Base-by-base conservation (phyloP, 2,797 vertebrate species). In the Nyctibius grandis region DNA sequence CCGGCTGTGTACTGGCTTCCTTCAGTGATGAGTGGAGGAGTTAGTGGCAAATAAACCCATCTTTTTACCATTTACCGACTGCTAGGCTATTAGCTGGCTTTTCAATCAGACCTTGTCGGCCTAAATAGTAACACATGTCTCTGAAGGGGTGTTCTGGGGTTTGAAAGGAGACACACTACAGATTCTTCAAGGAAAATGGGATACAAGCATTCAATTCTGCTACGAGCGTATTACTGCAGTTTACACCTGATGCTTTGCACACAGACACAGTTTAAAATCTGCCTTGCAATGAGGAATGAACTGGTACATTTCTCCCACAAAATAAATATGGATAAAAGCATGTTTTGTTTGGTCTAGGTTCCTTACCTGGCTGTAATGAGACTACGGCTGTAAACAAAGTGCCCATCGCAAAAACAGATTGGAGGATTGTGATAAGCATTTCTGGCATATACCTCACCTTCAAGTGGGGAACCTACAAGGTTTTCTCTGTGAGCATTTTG, bases 61-160 rank as follows among this genome's bases (percentile, higher is more conserved):
- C n/a, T 81, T 88, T 73, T 28, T 40, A 40, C 88, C 85, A 79
- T 87, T 95, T 89, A 87, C 94, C 93, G 85, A 23, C 94, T 91
- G 92, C 89, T 54, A 88, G 87, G 91, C 79, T 78, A 33, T 33
- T 63, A 94, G 67, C 74, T 82, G 79, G 40, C 83, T 93, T 96
- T 95, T 89, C 90, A 80, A 42, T 70, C 88, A 87, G 90, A 74
- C n/a, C 67, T 45, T 74, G 88, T 73, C 56, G 0, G 63, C 36
- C 72, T 93, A 89, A 95, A 89, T 31, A 73, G 91, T 48, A 88
- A 19, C 91, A 79, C 48, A 75, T 76, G 74, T 34, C 63, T 70
- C 70, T 50, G 67, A 70, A 95, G 81, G 12, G 65, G 56, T 25
- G 51, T 6, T 79, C 34, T 91, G 95, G 88, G 94, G 56, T 74